Evolutionary conservation across 2,797 vertebrate genomes (phyloP).

Genomic region (Hyperoplus lanceolatus): DNA sequence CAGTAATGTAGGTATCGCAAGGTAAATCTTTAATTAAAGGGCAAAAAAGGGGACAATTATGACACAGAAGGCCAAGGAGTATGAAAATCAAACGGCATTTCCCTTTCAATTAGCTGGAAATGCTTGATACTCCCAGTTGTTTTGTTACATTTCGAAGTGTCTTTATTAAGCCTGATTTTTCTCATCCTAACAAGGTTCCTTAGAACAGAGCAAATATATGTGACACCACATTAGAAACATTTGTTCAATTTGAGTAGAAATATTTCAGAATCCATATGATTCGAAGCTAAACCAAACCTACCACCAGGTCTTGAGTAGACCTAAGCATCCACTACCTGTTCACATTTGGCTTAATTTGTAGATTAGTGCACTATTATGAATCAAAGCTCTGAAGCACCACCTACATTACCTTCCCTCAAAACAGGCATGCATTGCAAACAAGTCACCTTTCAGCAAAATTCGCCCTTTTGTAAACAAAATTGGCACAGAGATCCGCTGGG

Average conservation of each 20-base stretch:
- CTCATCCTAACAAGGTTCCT: not conserved
- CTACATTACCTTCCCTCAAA: slow-evolving; percentile 56
- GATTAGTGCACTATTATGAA: slow-evolving; percentile 70
- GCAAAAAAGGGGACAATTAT: slow-evolving; percentile 56
- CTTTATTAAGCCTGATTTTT: slow-evolving; percentile 32
- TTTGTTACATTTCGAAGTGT: slow-evolving; percentile 32
- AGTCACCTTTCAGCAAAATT: too few relatives aligned
- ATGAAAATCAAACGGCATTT: slow-evolving; percentile 61
- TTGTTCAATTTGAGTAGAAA: slow-evolving; percentile 9
- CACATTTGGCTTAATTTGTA: slow-evolving; percentile 76
- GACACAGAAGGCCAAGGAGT: slow-evolving; percentile 41
- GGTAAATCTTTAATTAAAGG: slow-evolving; percentile 85
- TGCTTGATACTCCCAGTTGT: slow-evolving; percentile 22
- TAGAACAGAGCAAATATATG: slow-evolving; percentile 1
- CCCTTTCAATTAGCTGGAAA: slow-evolving; percentile 68
- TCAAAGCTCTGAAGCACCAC: slow-evolving; percentile 66
- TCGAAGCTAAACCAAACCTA: slow-evolving; percentile 1
- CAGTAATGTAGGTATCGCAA: slow-evolving; percentile 86
- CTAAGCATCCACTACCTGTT: slow-evolving; percentile 32
- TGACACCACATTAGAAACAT: slow-evolving; percentile 17
- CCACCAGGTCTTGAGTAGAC: slow-evolving; percentile 24
- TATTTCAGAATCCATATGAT: slow-evolving; percentile 3
- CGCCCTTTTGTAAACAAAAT: too few relatives aligned
- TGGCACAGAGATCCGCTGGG: too few relatives aligned
- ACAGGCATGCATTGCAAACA: too few relatives aligned